Conservation (phyloP, 2,888 invertebrate genomes). For the Leptinotarsa peninsularis region DNA sequence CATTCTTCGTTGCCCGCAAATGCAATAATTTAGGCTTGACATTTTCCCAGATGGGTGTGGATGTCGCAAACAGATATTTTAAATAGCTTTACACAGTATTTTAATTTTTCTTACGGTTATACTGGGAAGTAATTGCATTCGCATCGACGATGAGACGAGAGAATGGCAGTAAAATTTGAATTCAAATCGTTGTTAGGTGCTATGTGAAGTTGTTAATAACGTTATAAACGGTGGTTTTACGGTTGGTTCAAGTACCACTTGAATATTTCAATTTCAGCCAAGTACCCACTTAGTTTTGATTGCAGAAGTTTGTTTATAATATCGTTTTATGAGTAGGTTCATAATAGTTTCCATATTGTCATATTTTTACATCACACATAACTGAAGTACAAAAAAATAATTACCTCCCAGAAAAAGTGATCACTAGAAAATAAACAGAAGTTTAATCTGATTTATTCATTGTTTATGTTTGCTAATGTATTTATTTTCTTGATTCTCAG, state of each 20-base stretch:
- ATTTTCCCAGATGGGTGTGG: constrained; percentile 24
- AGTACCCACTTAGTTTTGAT: neutral
- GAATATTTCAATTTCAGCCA: neutral
- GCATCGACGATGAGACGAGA: neutral
- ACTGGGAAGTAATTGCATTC: constrained; percentile 21
- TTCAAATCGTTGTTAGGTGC: neutral
- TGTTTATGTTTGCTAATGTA: neutral
- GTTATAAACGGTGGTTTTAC: neutral
- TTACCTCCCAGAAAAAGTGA: no score
- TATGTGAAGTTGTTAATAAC: constrained; percentile 5
- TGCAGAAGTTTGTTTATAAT: neutral
- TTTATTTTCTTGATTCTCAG: constrained; percentile 65
- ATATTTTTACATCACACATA: no score
- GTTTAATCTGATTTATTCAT: neutral
- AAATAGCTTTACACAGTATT: constrained; percentile 16
- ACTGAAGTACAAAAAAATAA: no score
- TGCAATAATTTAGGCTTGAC: constrained; percentile 18
- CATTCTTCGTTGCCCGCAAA: constrained; percentile 4
- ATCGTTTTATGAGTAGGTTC: neutral
- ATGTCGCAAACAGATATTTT: constrained; percentile 19
- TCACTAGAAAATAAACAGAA: no score
- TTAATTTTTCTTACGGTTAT: constrained; percentile 18
- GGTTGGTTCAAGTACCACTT: neutral
- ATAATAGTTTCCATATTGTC: no score
- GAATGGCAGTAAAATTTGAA: constrained; percentile 5